Conservation (phyloP, 2,888 invertebrate genomes). For the Euzophera pinguis region DNA sequence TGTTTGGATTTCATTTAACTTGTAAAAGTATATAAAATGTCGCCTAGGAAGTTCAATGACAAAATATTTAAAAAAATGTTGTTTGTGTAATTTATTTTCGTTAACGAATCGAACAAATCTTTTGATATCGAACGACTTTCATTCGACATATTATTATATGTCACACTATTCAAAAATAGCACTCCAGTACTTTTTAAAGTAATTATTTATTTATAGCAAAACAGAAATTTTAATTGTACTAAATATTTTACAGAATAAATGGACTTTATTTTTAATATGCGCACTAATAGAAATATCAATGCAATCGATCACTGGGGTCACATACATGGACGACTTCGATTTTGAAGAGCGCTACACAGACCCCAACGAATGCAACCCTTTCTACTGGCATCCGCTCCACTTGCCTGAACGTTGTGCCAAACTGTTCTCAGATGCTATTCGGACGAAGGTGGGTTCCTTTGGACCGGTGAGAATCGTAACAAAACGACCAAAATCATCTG, state of each 20-base stretch:
- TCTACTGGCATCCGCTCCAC: constrained; percentile 65
- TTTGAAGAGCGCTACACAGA: constrained; percentile 55
- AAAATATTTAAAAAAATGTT: no score
- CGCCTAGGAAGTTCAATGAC: no score
- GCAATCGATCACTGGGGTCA: constrained; percentile 57
- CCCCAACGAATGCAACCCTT: constrained; percentile 58
- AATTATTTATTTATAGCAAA: no score
- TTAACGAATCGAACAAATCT: no score
- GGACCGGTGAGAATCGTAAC: constrained; percentile 35
- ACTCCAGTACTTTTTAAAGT: no score
- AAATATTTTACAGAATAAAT: not conserved
- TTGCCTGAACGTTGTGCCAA: constrained; percentile 53
- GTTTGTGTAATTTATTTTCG: no score
- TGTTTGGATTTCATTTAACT: no score
- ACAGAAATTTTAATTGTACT: not conserved
- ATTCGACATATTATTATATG: no score
- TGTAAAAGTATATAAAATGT: no score
- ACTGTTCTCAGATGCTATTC: constrained; percentile 49
- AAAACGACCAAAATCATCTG: not conserved
- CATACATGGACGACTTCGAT: constrained; percentile 60
- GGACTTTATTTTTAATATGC: constrained; percentile 18
- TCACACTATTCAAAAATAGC: no score
- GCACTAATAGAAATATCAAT: constrained; percentile 22
- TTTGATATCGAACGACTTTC: no score
- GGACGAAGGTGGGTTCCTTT: constrained; percentile 32